Base-by-base conservation (phyloP, 2,888 invertebrate genomes). In the Mamestra brassicae region DNA sequence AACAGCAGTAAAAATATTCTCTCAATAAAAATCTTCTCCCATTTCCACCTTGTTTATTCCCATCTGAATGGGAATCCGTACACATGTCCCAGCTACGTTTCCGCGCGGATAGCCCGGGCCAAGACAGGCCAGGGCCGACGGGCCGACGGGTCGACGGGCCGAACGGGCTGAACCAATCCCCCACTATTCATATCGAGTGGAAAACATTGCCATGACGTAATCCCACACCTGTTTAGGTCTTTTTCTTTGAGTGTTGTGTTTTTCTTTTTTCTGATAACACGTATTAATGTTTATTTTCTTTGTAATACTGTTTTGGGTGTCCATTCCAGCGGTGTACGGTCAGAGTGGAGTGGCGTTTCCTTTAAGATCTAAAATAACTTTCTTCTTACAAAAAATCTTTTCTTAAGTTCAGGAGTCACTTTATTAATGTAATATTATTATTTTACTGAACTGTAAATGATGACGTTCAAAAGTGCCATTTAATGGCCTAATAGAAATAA, bases 11-110 rank as follows among this genome's bases (percentile, higher is more conserved):
- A 58, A 15, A 62, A 76, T 54, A 54, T n/a, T n/a, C 60, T 70
- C 65, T 76, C 38, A 74, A 80, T 81, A 80, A 81, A 77, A 77
- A 77, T 10, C 71, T 60, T 74, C 58, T 79, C 75, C 76, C 74
- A 80, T 83, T 83, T 81, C 81, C 71, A 79, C 74, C 66, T 78
- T 85, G 76, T 83, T 86, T 83, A 83, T 85, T 83, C 78, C 74
- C 80, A 79, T 83, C 70, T 83, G 87, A 79, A 83, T 84, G 86
- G 79, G 86, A 86, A 87, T 77, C 78, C 75, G 75, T 76, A 86
- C 88, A 86, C 85, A 78, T 87, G 85, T 86, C 86, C 82, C 72
- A 63, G 76, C 71, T 80, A 78, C 74, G 83, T 86, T 87, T 84
- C 86, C 84, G 78, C 84, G 55, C 84, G 84, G 81, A 52, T 85